A percentile compares a stretch with the other conserved stretches of the same genome.
Evolutionary conservation across 2,797 vertebrate genomes (phyloP).

Genomic region (Smutsia temminckii): DNA sequence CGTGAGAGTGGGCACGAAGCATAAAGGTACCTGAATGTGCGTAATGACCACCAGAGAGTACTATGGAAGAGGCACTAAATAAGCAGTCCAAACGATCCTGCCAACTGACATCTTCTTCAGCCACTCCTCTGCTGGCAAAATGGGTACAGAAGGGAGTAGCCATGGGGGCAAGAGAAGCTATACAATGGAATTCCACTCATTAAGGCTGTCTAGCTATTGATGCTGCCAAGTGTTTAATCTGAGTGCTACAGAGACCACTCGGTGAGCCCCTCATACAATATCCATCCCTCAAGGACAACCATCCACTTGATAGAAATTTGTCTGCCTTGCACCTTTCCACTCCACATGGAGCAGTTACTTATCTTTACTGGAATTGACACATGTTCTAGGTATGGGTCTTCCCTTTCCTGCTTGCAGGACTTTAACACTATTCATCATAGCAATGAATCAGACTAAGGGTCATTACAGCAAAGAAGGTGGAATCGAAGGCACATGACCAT

Average conservation of each 20-base stretch:
- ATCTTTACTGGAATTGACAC: background rate
- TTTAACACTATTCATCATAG: background rate
- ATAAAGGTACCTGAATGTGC: background rate
- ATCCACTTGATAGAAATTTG: background rate
- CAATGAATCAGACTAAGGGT: background rate
- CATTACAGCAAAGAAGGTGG: background rate
- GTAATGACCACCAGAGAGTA: background rate
- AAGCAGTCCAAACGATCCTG: background rate
- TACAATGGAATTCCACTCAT: background rate
- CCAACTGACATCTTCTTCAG: background rate
- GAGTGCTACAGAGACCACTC: too few species aligned
- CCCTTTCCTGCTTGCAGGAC: background rate
- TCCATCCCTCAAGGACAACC: background rate
- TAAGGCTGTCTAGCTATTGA: background rate
- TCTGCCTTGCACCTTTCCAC: background rate
- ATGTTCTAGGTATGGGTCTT: background rate
- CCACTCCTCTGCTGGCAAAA: background rate
- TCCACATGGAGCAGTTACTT: background rate
- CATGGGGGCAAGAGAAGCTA: background rate
- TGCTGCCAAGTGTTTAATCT: background rate
- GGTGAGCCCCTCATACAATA: background rate
- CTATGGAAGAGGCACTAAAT: background rate
- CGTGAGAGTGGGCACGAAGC: background rate
- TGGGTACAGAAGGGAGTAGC: background rate
- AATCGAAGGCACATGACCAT: background rate